phyloP scores from a whole-genome alignment of 2,888 invertebrate species.

The Archaeoteleia sp. region DNA sequence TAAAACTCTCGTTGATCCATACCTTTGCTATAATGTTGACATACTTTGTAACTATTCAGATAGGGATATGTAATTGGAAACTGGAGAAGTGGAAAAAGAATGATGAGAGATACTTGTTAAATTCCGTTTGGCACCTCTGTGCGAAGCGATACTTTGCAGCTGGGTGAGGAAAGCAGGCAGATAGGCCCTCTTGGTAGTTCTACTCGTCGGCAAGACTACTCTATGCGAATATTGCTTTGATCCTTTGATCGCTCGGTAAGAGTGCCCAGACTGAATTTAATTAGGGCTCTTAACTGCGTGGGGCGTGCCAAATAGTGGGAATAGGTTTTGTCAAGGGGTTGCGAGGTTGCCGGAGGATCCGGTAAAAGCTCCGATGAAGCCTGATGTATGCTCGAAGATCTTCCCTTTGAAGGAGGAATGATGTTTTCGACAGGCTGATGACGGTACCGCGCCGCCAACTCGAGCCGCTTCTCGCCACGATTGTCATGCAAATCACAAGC shows the following conservation, averaged over 20 bases:
- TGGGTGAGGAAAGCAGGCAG: constrained; percentile 23
- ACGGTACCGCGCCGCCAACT: constrained; percentile 30
- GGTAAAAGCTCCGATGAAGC: constrained; percentile 46
- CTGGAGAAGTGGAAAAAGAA: too few species aligned
- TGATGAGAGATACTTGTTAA: too few species aligned
- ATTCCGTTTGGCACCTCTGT: too few species aligned
- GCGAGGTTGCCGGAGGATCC: constrained; percentile 34
- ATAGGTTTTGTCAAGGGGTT: constrained; percentile 50
- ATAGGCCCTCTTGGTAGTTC: constrained; percentile 25
- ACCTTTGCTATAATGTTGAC: too few species aligned
- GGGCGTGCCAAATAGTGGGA: constrained; percentile 52
- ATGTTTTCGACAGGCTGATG: constrained; percentile 50
- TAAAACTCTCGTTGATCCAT: too few species aligned
- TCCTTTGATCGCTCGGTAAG: constrained; percentile 69
- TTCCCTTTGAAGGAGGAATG: constrained; percentile 48
- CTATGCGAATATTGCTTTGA: constrained; percentile 70
- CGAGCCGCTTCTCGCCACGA: constrained; percentile 37
- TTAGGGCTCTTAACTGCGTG: constrained; percentile 70
- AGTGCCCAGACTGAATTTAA: constrained; percentile 72
- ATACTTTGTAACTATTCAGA: too few species aligned
- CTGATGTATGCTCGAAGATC: constrained; percentile 42
- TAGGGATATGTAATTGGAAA: too few species aligned
- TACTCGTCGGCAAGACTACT: constrained; percentile 39
- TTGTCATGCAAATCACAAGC: constrained; percentile 54
- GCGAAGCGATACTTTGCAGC: constrained; percentile 21